These are phyloP conservation scores for Thalassarche chlororhynchos DNA, from an alignment of 2,113 vertebrate species.

Conservation along the genomic window DNA sequence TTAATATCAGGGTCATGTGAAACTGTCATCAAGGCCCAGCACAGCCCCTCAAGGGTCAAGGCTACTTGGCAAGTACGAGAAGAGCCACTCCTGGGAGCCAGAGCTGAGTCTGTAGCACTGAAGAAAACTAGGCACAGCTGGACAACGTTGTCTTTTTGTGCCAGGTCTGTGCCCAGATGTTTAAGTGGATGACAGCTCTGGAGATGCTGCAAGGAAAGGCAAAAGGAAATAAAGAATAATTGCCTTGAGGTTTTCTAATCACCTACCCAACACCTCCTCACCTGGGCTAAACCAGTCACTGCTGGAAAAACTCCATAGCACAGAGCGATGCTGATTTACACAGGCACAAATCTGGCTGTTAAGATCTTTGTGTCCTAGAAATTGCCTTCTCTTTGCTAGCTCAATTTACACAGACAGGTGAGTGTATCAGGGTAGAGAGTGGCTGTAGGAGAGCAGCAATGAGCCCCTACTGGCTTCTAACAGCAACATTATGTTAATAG, in stretches of 20 bases:
- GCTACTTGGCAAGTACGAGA: background rate
- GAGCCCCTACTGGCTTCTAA: conserved; percentile 40
- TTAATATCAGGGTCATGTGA: background rate
- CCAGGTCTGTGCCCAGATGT: background rate
- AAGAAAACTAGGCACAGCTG: background rate
- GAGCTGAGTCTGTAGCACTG: background rate
- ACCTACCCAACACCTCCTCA: background rate
- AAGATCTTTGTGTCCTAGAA: conserved; percentile 7
- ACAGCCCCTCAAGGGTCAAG: background rate
- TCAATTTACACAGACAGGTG: background rate
- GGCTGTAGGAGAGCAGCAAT: background rate
- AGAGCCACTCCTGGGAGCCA: background rate
- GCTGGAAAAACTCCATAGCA: background rate
- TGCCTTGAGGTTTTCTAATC: background rate
- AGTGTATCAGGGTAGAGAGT: background rate
- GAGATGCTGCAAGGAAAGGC: background rate
- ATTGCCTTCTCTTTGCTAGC: conserved; percentile 15
- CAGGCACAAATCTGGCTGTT: background rate
- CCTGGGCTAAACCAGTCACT: background rate
- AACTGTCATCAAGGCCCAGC: background rate
- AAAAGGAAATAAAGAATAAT: background rate
- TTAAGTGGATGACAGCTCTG: background rate
- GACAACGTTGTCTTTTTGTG: background rate
- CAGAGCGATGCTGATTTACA: background rate
- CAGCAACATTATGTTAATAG: conserved; percentile 42